These are phyloP conservation scores for Pachymerium ferrugineum DNA, from an alignment of 2,888 invertebrate genomes.

Conservation along the genomic window DNA sequence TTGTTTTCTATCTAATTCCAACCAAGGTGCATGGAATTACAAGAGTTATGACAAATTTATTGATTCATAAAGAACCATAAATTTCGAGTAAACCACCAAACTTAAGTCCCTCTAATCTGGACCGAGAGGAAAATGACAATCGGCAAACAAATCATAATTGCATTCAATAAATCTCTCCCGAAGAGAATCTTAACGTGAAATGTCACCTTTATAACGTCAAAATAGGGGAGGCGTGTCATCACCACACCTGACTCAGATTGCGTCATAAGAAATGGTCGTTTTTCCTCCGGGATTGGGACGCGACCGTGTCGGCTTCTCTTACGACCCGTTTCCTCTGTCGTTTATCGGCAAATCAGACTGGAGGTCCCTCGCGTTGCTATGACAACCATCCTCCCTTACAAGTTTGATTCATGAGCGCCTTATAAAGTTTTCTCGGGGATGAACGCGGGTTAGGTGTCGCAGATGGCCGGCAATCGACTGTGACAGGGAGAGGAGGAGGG, in stretches of 20 bases:
- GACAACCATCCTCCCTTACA: constrained; percentile 24
- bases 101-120: not conserved
- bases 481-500: constrained; percentile 1
- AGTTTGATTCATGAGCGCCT: constrained; percentile 19
- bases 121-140: not conserved
- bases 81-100: not conserved
- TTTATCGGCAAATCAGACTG: constrained; percentile 27
- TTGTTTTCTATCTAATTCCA: too few relatives aligned
- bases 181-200: not conserved
- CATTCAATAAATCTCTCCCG: not conserved
- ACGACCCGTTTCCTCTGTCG: constrained; percentile 27
- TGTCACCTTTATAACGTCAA: too few relatives aligned
- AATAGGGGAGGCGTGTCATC: constrained; percentile 19
- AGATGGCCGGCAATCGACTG: constrained; percentile 27
- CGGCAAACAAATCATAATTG: not conserved
- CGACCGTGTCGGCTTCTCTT: constrained; percentile 13
- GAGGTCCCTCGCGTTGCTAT: constrained; percentile 22
- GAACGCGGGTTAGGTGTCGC: constrained; percentile 27
- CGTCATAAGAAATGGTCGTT: constrained; percentile 25
- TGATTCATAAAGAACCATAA: not conserved
- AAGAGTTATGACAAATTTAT: too few relatives aligned
- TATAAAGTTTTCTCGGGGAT: constrained; percentile 27
- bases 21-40: too few relatives aligned
- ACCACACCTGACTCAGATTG: constrained; percentile 11
- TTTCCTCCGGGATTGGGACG: constrained; percentile 22